Percentiles rank a stretch among this genome's conserved stretches.
Evolutionary conservation across 2,113 vertebrate species (phyloP).

Genomic region (Callopanchax toddi): DNA sequence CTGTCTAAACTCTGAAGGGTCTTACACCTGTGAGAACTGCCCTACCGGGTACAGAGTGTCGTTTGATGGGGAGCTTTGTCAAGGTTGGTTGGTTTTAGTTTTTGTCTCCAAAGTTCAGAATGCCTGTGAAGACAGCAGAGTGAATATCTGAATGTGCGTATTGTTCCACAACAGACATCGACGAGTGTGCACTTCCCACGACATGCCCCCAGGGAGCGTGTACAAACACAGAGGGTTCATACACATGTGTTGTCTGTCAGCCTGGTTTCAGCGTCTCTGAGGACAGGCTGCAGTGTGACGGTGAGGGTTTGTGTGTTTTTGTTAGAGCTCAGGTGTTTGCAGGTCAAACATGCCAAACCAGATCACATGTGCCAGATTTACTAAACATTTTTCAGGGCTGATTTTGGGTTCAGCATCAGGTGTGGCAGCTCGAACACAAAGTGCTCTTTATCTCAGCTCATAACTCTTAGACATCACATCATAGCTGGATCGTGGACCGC

Average conservation of each 20-base stretch:
- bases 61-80: slow-evolving; percentile 76
- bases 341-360: slow-evolving; percentile 17
- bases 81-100: slow-evolving; percentile 67
- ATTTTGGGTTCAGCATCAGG: slow-evolving; percentile 51
- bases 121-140: background rate
- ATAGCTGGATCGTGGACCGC: slow-evolving; percentile 63
- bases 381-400: slow-evolving; percentile 18
- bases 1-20: slow-evolving; percentile 81
- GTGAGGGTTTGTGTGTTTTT: slow-evolving; percentile 53
- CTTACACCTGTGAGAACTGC: slow-evolving; percentile 77
- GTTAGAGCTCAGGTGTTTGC: slow-evolving; percentile 30
- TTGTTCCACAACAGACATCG: slow-evolving; percentile 71
- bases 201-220: slow-evolving; percentile 74
- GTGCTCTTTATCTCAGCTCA: slow-evolving; percentile 34
- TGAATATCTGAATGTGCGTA: slow-evolving; percentile 23
- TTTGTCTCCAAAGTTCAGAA: background rate
- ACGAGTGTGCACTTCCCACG: slow-evolving; percentile 70
- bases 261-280: slow-evolving; percentile 71
- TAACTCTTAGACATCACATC: slow-evolving; percentile 73
- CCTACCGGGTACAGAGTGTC: slow-evolving; percentile 77
- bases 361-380: slow-evolving; percentile 8
- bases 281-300: slow-evolving; percentile 71
- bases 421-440: slow-evolving; percentile 43
- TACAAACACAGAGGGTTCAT: slow-evolving; percentile 77
- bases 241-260: slow-evolving; percentile 69